Conservation (phyloP, 2,113 vertebrate species). For the Carlito syrichta region DNA sequence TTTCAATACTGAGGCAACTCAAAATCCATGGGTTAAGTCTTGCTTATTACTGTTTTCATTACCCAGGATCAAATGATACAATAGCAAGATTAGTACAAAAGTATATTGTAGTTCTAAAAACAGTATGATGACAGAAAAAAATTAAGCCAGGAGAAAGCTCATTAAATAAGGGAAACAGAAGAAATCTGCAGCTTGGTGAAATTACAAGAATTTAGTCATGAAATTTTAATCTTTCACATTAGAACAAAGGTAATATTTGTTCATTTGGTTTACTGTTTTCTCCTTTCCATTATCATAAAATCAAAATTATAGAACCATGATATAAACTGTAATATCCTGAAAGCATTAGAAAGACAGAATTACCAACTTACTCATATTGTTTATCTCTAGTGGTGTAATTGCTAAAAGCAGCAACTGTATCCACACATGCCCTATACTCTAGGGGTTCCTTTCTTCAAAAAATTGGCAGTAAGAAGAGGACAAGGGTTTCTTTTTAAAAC, state of each 20-base stretch:
- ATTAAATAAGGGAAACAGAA: neutral
- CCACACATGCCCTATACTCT: neutral
- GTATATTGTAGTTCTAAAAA: neutral
- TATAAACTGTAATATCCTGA: neutral
- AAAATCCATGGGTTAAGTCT: neutral
- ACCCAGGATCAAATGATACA: neutral
- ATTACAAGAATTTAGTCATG: neutral
- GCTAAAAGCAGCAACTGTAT: neutral
- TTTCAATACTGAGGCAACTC: neutral
- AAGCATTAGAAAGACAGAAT: conserved; percentile 2
- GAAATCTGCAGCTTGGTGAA: neutral
- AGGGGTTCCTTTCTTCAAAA: neutral
- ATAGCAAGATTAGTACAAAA: neutral
- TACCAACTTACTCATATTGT: neutral
- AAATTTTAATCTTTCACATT: conserved; percentile 10
- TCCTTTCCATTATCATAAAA: conserved; percentile 40
- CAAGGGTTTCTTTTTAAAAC: conserved; percentile 1
- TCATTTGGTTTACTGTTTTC: neutral
- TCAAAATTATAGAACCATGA: neutral
- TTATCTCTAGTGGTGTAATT: neutral
- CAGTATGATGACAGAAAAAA: neutral
- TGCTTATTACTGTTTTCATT: conserved; percentile 1
- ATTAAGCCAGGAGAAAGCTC: neutral
- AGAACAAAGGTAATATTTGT: neutral
- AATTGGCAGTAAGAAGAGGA: neutral